Percentiles rank a stretch among this genome's conserved stretches.
Evolutionary conservation across 2,113 vertebrate species (phyloP).

Genomic region (Lepisosteus oculatus): DNA sequence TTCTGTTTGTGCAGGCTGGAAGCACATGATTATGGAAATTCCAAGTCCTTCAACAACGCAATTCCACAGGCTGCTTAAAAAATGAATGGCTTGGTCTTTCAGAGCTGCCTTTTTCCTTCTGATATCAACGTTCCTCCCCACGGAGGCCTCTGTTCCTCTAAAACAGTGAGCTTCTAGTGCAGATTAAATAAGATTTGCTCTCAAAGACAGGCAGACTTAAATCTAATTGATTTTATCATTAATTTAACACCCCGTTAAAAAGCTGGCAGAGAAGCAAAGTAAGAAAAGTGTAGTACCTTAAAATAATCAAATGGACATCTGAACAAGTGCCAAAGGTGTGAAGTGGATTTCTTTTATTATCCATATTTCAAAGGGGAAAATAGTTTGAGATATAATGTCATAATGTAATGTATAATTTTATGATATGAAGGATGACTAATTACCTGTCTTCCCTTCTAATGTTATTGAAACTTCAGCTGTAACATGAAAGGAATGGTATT

Average conservation of each 20-base stretch:
- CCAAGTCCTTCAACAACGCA: no score
- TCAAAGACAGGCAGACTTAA: neutral
- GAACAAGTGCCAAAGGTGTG: neutral
- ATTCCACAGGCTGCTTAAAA: no score
- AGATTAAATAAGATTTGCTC: neutral
- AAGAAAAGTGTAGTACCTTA: neutral
- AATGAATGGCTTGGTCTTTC: neutral
- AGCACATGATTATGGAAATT: no score
- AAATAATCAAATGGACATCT: neutral
- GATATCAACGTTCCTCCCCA: neutral
- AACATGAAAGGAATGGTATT: no score
- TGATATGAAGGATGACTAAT: no score
- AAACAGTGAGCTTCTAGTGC: no score
- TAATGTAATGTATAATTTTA: no score
- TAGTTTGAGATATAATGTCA: no score
- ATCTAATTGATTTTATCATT: constrained; percentile 9
- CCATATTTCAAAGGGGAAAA: neutral
- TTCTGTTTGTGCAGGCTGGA: no score
- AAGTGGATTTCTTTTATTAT: neutral
- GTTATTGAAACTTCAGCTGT: no score
- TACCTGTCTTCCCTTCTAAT: no score
- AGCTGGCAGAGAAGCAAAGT: neutral
- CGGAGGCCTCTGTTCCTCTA: no score
- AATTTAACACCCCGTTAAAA: neutral
- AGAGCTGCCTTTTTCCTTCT: neutral